A percentile compares a stretch with the other conserved stretches of the same genome.
Conservation (phyloP, 2,113 vertebrate species). For the Varanus salvator region DNA sequence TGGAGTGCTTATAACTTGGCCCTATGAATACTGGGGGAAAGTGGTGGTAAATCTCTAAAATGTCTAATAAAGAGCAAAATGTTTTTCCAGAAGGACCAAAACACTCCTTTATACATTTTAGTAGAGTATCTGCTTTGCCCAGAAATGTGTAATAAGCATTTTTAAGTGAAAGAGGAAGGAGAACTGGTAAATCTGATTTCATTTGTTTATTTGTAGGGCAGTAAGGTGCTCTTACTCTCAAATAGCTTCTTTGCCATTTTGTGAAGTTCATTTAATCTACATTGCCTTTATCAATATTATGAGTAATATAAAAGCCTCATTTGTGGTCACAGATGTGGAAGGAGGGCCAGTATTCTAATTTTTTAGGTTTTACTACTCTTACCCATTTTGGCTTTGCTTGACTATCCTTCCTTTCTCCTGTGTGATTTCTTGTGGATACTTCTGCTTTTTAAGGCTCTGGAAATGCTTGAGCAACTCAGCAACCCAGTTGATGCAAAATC, state of each 20-base stretch:
- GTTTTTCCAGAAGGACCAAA: not conserved
- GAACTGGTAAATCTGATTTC: not conserved
- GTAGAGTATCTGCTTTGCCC: not conserved
- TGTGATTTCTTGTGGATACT: not conserved
- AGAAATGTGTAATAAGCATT: not conserved
- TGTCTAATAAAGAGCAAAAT: conserved; percentile 8
- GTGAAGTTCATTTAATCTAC: not conserved
- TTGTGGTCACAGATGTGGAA: not conserved
- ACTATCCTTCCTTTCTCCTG: not conserved
- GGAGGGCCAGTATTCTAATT: not conserved
- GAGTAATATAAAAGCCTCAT: not conserved
- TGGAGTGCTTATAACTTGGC: not conserved
- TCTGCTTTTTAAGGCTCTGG: not conserved
- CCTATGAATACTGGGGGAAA: not conserved
- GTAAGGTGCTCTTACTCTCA: not conserved
- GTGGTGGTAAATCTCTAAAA: not conserved
- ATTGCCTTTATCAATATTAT: not conserved
- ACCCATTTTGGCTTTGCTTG: not conserved
- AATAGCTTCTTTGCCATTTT: not conserved
- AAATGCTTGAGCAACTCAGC: not conserved
- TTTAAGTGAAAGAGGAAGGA: no score
- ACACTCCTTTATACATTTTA: not conserved
- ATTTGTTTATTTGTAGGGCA: not conserved
- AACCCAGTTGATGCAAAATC: not conserved
- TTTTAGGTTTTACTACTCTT: not conserved